Conservation (phyloP, 2,797 vertebrate genomes). For the Crotalus adamanteus region DNA sequence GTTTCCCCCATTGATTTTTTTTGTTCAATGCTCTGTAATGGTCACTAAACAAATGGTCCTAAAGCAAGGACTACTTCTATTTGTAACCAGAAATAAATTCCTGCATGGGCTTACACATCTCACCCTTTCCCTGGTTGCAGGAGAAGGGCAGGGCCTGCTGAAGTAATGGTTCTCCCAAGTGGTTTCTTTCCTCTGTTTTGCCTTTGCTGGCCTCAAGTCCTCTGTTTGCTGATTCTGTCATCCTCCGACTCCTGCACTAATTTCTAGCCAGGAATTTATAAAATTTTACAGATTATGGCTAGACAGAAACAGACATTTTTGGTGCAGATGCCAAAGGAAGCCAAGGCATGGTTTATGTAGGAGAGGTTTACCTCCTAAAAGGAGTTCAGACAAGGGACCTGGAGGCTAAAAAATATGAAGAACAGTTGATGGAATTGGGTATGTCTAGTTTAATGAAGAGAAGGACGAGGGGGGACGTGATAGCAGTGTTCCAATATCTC, state of each 20-base stretch:
- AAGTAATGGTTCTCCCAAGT: not conserved
- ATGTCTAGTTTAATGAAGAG: not conserved
- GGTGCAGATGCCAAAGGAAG: slow-evolving; percentile 62
- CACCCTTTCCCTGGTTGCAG: not conserved
- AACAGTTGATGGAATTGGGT: not conserved
- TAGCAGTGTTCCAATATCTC: not conserved
- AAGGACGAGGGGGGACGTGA: not conserved
- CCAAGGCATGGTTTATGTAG: slow-evolving; percentile 61
- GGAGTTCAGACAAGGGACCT: not conserved
- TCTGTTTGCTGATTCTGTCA: slow-evolving; percentile 45
- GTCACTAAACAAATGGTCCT: not conserved
- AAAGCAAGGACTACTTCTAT: not conserved
- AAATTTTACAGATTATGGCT: slow-evolving; percentile 72
- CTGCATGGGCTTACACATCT: not conserved
- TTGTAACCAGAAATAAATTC: not conserved
- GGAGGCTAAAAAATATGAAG: not conserved
- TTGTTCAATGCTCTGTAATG: too few relatives aligned
- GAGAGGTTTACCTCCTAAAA: slow-evolving; percentile 66
- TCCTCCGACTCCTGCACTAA: slow-evolving; percentile 39
- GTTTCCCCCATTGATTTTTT: not conserved
- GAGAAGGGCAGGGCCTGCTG: accelerated
- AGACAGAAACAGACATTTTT: slow-evolving; percentile 69
- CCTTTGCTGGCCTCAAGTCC: slow-evolving; percentile 30
- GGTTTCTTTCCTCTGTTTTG: accelerated
- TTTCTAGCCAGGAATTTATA: slow-evolving; percentile 70